These are phyloP conservation scores for Hoplias malabaricus DNA, from an alignment of 2,113 vertebrate species.

Conservation along the genomic window DNA sequence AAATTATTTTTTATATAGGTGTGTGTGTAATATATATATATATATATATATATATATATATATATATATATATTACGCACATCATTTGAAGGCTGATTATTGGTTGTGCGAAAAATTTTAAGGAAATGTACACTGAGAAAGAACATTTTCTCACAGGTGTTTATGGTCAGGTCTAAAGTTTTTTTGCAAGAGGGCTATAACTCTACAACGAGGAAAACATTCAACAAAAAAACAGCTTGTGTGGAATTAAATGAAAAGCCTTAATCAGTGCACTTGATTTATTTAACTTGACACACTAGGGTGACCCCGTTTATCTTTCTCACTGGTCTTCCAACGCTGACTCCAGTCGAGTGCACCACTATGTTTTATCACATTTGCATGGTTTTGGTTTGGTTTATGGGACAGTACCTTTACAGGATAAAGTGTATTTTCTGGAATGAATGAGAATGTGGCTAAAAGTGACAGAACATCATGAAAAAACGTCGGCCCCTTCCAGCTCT, in stretches of 20 bases:
- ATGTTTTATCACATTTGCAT: neutral
- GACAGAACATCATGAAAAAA: neutral
- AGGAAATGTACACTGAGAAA: conserved; percentile 63
- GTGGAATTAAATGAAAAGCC: conserved; percentile 70
- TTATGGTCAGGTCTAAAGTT: neutral
- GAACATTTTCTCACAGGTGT: conserved; percentile 51
- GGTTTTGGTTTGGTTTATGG: conserved; percentile 20
- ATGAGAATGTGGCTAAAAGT: neutral
- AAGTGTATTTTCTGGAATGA: neutral
- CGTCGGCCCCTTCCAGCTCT: neutral
- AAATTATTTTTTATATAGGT: conserved; percentile 77
- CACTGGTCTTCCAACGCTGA: neutral
- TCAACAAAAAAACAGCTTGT: neutral
- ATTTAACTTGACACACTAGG: conserved; percentile 61
- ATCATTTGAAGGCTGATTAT: neutral
- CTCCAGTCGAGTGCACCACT: neutral
- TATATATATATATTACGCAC: conserved; percentile 20
- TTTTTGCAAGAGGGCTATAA: neutral
- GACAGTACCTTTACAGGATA: neutral
- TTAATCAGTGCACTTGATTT: conserved; percentile 81
- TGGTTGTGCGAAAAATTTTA: conserved; percentile 17
- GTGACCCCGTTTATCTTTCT: conserved; percentile 2
- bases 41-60: neutral
- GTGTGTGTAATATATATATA: conserved; percentile 17
- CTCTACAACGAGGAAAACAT: neutral